Base-by-base conservation (phyloP, 2,113 vertebrate species). In the Nothoprocta pentlandii region DNA sequence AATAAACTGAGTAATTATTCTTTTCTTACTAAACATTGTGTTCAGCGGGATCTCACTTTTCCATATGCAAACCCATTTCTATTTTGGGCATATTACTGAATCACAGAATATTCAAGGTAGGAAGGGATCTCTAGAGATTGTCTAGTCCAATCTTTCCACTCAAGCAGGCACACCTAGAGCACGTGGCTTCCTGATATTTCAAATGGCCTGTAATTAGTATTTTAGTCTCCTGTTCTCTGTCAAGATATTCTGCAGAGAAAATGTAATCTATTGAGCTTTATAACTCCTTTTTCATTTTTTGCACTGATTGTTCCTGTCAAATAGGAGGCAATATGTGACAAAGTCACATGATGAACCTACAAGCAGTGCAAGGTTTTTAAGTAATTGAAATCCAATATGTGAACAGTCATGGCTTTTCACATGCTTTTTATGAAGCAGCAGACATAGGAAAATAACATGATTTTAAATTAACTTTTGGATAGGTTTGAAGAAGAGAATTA, bases 231-330 rank as follows among this genome's bases (percentile, higher is more conserved):
- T 46, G 5, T 16, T 63, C 19, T 20, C 73, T 10, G 4, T 17
- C 15, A 7, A 32, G 41, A 4, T 10, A 42, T 54, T 70, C 26
- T 69, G 8, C 62, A 30, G 3, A 2, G 6, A 6, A 88, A 77
- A 20, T 28, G 5, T 39, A 0, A 63, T n/a, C 12, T 49, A 12
- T 3, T 42, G 10, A 78, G 2, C 0, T 75, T 30, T 9, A 23
- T 10, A 3, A 58, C 5, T 66, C 19, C 10, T 46, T 64, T 14
- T 6, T 49, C 2, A 5, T 80, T 88, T 47, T 5, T 28, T 32
- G 17, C 9, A 47, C 21, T 42, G 47, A 4, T 25, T 68, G 13
- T 76, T 77, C 30, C 5, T 2, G 6, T 42, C 36, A 20, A 25
- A 12, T 39, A 8, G 28, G 32, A 78, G 14, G 6, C 39, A 17